phyloP scores from a whole-genome alignment of 2,888 invertebrate species.

The Troilus luridus region DNA sequence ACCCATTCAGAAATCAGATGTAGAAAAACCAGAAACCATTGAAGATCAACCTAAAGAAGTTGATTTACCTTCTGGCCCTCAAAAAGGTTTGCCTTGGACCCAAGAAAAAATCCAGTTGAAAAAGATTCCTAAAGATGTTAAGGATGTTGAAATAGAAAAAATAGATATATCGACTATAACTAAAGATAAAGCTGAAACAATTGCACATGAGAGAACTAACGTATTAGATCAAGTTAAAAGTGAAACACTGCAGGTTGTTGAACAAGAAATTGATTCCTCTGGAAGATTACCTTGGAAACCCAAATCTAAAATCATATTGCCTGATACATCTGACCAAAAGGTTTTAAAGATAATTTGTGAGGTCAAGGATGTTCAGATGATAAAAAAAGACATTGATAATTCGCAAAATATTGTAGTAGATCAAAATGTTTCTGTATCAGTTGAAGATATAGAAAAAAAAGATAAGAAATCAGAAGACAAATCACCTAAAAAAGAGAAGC shows the following conservation, averaged over 20 bases:
- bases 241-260: not conserved
- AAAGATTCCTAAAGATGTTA: constrained; percentile 3
- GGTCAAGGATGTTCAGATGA: constrained; percentile 42
- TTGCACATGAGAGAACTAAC: not conserved
- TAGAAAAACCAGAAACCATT: not conserved
- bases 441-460: not conserved
- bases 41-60: constrained; percentile 5
- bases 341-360: constrained; percentile 44
- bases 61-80: not conserved
- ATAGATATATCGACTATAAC: not conserved
- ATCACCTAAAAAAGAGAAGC: constrained; percentile 61
- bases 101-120: constrained; percentile 51
- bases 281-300: not conserved
- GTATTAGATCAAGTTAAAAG: not conserved
- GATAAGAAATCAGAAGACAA: constrained; percentile 33
- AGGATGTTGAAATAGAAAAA: constrained; percentile 10
- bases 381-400: not conserved
- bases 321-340: not conserved
- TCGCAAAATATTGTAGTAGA: not conserved
- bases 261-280: not conserved
- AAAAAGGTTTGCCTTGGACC: constrained; percentile 40
- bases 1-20: not conserved
- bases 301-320: not conserved
- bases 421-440: not conserved
- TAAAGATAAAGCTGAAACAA: not conserved